These are phyloP conservation scores for Sebastiscus albofasciatus DNA, from an alignment of 2,797 vertebrate species.

Conservation along the genomic window DNA sequence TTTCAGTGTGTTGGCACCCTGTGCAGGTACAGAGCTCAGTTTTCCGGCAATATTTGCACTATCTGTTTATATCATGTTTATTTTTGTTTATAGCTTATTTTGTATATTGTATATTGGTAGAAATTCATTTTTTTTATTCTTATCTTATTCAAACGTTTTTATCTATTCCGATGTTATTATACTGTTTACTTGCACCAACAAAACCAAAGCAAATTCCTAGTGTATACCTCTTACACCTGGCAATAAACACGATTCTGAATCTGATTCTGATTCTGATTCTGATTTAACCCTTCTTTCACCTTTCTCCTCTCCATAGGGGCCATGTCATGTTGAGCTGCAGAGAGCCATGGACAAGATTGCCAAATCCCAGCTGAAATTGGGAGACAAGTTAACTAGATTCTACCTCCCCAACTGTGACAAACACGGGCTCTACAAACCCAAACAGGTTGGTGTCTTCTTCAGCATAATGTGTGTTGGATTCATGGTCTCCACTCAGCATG, in stretches of 20 bases:
- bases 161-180: no score
- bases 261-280: no score
- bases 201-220: no score
- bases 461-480: background rate
- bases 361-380: constrained; percentile 85
- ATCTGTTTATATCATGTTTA: no score
- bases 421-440: constrained; percentile 92
- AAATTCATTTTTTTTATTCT: no score
- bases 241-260: no score
- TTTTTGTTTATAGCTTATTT: no score
- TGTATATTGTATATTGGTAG: no score
- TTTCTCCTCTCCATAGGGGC: constrained; percentile 77
- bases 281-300: constrained; percentile 11
- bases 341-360: constrained; percentile 87
- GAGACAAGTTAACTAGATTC: constrained; percentile 90
- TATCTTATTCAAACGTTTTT: no score
- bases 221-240: no score
- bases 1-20: background rate
- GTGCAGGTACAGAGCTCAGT: background rate
- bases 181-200: no score
- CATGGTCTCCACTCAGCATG: constrained; percentile 18
- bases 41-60: no score
- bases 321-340: constrained; percentile 92
- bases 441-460: constrained; percentile 85
- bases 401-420: constrained; percentile 96